Conservation (phyloP, 2,888 invertebrate genomes). For the Xylocampa areola region DNA sequence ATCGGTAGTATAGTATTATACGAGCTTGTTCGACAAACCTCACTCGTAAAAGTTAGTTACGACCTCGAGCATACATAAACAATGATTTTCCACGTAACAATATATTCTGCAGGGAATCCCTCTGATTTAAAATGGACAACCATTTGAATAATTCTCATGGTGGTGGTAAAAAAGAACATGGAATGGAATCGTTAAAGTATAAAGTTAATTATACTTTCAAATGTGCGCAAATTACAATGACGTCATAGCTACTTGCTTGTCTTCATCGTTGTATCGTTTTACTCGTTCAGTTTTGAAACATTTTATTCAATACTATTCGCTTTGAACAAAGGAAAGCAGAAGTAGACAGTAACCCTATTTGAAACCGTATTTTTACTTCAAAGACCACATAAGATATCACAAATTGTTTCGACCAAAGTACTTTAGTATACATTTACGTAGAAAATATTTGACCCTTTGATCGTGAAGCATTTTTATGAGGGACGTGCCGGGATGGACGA, state of each 20-base stretch:
- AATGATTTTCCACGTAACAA: not conserved
- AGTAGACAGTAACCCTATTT: not conserved
- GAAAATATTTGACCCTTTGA: slow-evolving; percentile 19
- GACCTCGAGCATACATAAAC: slow-evolving; percentile 3
- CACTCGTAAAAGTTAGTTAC: slow-evolving; percentile 5
- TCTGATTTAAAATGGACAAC: not conserved
- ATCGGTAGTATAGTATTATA: not conserved
- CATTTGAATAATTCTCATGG: not conserved
- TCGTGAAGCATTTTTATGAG: slow-evolving; percentile 20
- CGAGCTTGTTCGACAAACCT: not conserved
- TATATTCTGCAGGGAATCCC: not conserved
- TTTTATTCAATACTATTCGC: no score
- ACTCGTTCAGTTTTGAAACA: no score
- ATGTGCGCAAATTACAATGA: no score
- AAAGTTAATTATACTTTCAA: no score
- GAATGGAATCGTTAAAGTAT: no score
- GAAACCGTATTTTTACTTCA: not conserved
- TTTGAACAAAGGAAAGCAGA: not conserved
- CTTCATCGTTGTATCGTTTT: no score
- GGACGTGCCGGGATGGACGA: slow-evolving; percentile 11
- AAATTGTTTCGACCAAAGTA: not conserved
- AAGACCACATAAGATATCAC: not conserved
- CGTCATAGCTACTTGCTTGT: no score
- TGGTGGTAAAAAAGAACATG: no score
- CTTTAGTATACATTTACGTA: slow-evolving; percentile 5